Conservation (phyloP, 2,888 invertebrate genomes). For the Ceramica pisi region DNA sequence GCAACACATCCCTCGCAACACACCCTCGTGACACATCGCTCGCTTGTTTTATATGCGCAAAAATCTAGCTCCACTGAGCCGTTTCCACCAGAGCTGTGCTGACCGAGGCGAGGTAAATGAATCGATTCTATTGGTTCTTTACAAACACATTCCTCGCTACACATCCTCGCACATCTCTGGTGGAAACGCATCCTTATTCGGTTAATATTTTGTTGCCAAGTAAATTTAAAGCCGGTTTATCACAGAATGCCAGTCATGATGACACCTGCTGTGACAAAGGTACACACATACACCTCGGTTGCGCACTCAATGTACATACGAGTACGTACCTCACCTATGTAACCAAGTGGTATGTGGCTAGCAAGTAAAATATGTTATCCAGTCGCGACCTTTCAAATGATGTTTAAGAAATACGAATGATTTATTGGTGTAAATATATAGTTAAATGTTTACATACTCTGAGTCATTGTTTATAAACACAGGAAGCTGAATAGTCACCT, state of each 20-base stretch:
- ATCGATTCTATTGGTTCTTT: no score
- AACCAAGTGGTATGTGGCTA: not conserved
- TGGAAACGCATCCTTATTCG: no score
- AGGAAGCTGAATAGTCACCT: constrained; percentile 20
- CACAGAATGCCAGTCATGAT: constrained; percentile 44
- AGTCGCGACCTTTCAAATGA: constrained; percentile 24
- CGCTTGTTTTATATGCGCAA: no score
- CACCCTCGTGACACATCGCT: no score
- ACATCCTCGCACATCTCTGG: no score
- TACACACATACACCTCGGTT: constrained; percentile 18
- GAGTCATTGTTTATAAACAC: constrained; percentile 39
- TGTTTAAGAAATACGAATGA: constrained; percentile 31
- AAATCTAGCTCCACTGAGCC: no score
- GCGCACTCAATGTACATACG: constrained; percentile 7
- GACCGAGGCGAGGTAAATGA: no score
- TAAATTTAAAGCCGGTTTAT: constrained; percentile 32
- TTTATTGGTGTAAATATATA: constrained; percentile 29
- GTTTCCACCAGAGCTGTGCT: no score
- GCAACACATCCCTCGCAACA: no score
- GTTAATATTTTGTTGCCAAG: constrained; percentile 25
- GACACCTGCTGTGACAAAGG: constrained; percentile 42
- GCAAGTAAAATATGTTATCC: constrained; percentile 17
- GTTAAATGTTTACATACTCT: constrained; percentile 31
- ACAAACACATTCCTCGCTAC: no score
- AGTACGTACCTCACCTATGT: not conserved